A percentile compares a stretch with the other conserved stretches of the same genome.
phyloP scores from a whole-genome alignment of 2,888 invertebrate species.

The Dyspetes luteomarginatus region DNA sequence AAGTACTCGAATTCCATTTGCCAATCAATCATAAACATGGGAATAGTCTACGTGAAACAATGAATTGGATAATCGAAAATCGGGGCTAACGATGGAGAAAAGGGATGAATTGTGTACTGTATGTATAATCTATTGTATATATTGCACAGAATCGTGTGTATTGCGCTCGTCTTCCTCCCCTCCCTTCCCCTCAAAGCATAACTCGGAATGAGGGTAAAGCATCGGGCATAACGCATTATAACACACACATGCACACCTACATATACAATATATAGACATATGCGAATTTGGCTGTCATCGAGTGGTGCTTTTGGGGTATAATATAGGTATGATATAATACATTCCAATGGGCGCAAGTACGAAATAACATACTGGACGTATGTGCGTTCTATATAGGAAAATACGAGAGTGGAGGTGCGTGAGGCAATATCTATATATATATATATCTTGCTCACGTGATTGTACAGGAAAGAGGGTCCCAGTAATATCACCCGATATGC shows the following conservation, averaged over 20 bases:
- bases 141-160: constrained; percentile 26
- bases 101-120: constrained; percentile 45
- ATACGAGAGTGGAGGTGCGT: constrained; percentile 39
- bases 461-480: constrained; percentile 74
- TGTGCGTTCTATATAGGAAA: constrained; percentile 43
- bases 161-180: constrained; percentile 17
- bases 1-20: constrained; percentile 13
- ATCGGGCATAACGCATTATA: constrained; percentile 30
- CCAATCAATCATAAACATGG: constrained; percentile 48
- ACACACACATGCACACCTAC: constrained; percentile 45
- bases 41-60: constrained; percentile 49
- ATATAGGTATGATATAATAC: constrained; percentile 63
- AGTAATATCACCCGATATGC: constrained; percentile 81
- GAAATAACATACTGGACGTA: constrained; percentile 59
- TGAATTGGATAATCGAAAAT: constrained; percentile 62
- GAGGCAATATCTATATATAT: constrained; percentile 18
- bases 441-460: constrained; percentile 41
- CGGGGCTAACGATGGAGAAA: constrained; percentile 51
- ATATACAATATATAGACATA: constrained; percentile 34
- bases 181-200: constrained; percentile 23
- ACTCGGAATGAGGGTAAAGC: constrained; percentile 55
- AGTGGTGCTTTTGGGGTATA: constrained; percentile 56
- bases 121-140: constrained; percentile 13
- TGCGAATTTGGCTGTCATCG: constrained; percentile 65
- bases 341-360: constrained; percentile 65